Percentiles rank a stretch among this genome's conserved stretches.
These are phyloP conservation scores for Naja naja DNA, from an alignment of 2,113 vertebrate genomes.

Conservation along the genomic window DNA sequence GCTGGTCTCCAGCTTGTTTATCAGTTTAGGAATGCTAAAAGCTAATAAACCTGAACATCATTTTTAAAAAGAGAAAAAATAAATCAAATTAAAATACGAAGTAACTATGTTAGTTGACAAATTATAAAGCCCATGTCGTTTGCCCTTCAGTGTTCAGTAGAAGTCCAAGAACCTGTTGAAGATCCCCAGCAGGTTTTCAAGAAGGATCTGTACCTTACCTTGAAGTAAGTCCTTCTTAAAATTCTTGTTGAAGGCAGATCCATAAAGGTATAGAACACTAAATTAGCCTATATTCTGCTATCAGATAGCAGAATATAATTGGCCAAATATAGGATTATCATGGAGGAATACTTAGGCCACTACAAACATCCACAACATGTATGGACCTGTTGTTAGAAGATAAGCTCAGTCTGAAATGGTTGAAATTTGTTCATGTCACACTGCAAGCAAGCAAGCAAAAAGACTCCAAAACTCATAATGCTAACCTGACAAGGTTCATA, in stretches of 20 bases:
- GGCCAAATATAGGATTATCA: conserved; percentile 26
- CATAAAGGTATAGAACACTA: not conserved
- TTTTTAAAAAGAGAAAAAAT: not conserved
- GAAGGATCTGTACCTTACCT: not conserved
- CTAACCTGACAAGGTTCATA: conserved; percentile 8
- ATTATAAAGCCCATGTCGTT: too few species aligned
- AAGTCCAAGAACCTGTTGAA: not conserved
- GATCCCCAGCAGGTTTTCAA: not conserved
- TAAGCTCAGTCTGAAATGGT: not conserved
- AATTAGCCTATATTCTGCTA: not conserved
- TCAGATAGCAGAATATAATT: conserved; percentile 20
- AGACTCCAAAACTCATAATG: not conserved
- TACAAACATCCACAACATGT: not conserved
- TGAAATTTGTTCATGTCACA: not conserved
- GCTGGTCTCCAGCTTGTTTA: too few species aligned
- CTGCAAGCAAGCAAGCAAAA: not conserved
- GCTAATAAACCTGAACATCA: too few species aligned
- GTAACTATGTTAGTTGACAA: too few species aligned
- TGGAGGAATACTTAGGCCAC: not conserved
- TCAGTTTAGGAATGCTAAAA: too few species aligned
- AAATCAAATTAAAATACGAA: too few species aligned
- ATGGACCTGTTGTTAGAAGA: not conserved
- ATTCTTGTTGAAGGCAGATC: not conserved
- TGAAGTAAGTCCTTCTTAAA: not conserved
- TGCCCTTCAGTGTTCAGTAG: not conserved